Evolutionary conservation across 2,888 invertebrate species (phyloP).

Genomic region (Petrolisthes manimaculis): DNA sequence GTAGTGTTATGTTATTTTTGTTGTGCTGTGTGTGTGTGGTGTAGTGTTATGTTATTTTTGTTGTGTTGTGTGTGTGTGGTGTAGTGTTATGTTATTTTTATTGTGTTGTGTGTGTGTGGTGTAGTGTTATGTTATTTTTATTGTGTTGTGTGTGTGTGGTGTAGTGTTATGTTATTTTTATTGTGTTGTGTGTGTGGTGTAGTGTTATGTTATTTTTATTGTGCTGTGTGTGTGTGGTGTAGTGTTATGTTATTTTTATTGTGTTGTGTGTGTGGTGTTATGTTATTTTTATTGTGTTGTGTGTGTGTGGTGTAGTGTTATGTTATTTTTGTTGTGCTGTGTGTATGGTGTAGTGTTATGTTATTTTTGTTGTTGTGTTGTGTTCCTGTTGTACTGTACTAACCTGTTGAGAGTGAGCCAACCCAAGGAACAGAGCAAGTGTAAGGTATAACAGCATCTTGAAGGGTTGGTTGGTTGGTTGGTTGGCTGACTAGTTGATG

Average conservation of each 20-base stretch:
- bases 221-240: too few relatives aligned
- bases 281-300: too few relatives aligned
- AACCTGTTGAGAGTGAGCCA: background rate
- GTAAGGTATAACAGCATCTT: constrained; percentile 13
- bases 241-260: too few relatives aligned
- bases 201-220: too few relatives aligned
- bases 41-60: background rate
- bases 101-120: too few relatives aligned
- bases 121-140: background rate
- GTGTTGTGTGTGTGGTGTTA: too few relatives aligned
- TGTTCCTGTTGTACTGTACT: background rate
- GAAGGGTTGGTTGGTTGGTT: background rate
- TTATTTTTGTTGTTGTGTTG: background rate
- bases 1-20: too few relatives aligned
- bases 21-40: background rate
- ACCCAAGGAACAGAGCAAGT: background rate
- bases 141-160: background rate
- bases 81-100: background rate
- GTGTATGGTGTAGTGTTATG: background rate
- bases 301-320: too few relatives aligned
- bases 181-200: too few relatives aligned
- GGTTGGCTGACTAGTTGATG: background rate
- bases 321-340: background rate
- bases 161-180: too few relatives aligned
- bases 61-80: background rate